phyloP scores from a whole-genome alignment of 2,888 invertebrate species.

The Mesorhabditis belari region DNA sequence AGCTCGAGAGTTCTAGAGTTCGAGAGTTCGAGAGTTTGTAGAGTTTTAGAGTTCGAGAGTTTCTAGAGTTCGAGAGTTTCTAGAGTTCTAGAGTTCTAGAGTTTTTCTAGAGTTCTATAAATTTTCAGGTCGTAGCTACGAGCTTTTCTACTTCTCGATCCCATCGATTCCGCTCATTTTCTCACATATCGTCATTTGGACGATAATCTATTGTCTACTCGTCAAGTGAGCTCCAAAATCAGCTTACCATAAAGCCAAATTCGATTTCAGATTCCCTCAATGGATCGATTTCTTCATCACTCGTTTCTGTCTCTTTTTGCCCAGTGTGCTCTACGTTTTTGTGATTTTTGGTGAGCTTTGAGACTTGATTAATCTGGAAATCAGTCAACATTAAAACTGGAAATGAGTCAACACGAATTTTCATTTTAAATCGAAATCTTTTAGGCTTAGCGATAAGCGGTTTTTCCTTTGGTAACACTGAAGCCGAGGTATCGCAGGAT shows the following conservation, averaged over 20 bases:
- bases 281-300: conserved; percentile 13
- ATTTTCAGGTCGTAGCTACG: background rate
- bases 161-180: conserved; percentile 17
- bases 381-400: background rate
- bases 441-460: background rate
- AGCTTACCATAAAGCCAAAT: background rate
- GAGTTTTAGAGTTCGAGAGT: too few relatives aligned
- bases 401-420: background rate
- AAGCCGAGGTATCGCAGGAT: conserved; percentile 3
- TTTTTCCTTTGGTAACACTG: background rate
- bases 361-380: background rate
- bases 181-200: conserved; percentile 21
- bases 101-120: too few relatives aligned
- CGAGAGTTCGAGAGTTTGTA: too few relatives aligned
- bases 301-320: conserved; percentile 19
- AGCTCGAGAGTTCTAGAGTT: too few relatives aligned
- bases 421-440: background rate
- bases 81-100: too few relatives aligned
- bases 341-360: conserved; percentile 12
- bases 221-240: conserved; percentile 5
- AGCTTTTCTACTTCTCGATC: conserved; percentile 15
- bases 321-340: conserved; percentile 15
- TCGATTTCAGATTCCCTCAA: conserved; percentile 1
- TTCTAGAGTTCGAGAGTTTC: too few relatives aligned
- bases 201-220: conserved; percentile 10